phyloP scores from a whole-genome alignment of 1,140 invertebrate genomes.

The Metopolophium dirhodum region DNA sequence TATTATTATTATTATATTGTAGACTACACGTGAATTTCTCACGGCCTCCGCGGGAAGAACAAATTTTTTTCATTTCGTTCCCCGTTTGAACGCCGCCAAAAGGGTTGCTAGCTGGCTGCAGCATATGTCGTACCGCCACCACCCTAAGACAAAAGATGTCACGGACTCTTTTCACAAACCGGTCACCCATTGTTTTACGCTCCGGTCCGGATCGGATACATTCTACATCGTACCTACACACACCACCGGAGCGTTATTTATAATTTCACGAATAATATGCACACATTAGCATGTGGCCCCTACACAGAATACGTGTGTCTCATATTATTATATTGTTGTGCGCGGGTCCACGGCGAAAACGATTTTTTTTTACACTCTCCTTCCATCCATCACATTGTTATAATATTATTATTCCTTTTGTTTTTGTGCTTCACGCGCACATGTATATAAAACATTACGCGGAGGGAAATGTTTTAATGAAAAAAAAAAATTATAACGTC shows the following conservation, averaged over 20 bases:
- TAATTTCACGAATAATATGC: conserved; percentile 11
- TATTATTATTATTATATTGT: not conserved
- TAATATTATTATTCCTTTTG: conserved; percentile 29
- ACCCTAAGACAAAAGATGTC: conserved; percentile 46
- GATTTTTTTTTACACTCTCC: conserved; percentile 15
- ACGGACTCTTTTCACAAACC: conserved; percentile 47
- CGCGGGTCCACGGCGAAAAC: not conserved
- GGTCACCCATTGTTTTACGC: conserved; percentile 47
- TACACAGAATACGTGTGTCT: not conserved
- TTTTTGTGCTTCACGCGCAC: conserved; percentile 5
- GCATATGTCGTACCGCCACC: not conserved
- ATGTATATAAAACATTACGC: not conserved
- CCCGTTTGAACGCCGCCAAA: not conserved
- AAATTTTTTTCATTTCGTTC: not conserved
- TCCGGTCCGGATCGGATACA: conserved; percentile 7
- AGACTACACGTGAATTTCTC: not conserved
- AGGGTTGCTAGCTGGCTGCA: not conserved
- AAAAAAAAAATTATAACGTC: conserved; percentile 23
- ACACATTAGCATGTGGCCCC: conserved; percentile 31
- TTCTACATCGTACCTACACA: not conserved
- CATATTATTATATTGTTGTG: conserved; percentile 4
- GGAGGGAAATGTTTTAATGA: not conserved
- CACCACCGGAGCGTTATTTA: not conserved
- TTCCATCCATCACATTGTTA: not conserved
- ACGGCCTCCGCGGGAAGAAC: conserved; percentile 9